A percentile compares a stretch with the other conserved stretches of the same genome.
Evolutionary conservation across 2,888 invertebrate genomes (phyloP).

Genomic region (Ganaspis brasiliensis): DNA sequence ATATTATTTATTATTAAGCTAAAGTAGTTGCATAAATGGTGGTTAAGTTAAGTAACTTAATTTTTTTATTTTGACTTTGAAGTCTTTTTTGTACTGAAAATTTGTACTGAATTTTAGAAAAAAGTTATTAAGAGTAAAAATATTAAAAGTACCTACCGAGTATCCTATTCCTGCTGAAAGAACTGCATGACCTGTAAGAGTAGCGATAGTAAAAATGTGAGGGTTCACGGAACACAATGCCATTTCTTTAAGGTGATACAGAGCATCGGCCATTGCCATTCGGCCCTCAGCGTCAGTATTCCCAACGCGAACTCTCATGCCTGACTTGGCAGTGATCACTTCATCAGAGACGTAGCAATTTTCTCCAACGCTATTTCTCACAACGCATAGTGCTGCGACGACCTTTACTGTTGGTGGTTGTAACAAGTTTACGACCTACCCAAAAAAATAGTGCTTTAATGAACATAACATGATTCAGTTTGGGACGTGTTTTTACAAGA

Average conservation of each 20-base stretch:
- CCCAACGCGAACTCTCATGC: slow-evolving; percentile 91
- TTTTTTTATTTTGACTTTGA: too few species aligned
- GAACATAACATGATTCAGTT: slow-evolving; percentile 44
- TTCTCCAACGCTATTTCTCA: slow-evolving; percentile 94
- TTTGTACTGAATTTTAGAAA: too few species aligned
- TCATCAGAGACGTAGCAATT: slow-evolving; percentile 96
- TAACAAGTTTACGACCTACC: slow-evolving; percentile 84
- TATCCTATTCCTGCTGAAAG: slow-evolving; percentile 87
- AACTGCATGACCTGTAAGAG: slow-evolving; percentile 93
- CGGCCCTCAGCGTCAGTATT: slow-evolving; percentile 98
- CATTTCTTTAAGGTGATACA: slow-evolving; percentile 88
- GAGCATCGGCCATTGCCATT: slow-evolving; percentile 92
- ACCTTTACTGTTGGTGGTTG: slow-evolving; percentile 89
- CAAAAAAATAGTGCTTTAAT: slow-evolving; percentile 32
- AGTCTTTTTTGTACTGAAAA: not conserved
- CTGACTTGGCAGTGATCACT: slow-evolving; percentile 91
- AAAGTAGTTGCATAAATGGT: too few species aligned
- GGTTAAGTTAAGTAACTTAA: too few species aligned
- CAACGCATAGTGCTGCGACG: slow-evolving; percentile 91
- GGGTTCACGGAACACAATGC: slow-evolving; percentile 88
- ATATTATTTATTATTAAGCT: too few species aligned
- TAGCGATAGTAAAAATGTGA: slow-evolving; percentile 94
- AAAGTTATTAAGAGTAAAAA: slow-evolving; percentile 51
- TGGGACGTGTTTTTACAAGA: too few species aligned
- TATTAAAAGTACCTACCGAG: slow-evolving; percentile 82